Base-by-base conservation (phyloP, 2,113 vertebrate species). In the Thunnus maccoyii region DNA sequence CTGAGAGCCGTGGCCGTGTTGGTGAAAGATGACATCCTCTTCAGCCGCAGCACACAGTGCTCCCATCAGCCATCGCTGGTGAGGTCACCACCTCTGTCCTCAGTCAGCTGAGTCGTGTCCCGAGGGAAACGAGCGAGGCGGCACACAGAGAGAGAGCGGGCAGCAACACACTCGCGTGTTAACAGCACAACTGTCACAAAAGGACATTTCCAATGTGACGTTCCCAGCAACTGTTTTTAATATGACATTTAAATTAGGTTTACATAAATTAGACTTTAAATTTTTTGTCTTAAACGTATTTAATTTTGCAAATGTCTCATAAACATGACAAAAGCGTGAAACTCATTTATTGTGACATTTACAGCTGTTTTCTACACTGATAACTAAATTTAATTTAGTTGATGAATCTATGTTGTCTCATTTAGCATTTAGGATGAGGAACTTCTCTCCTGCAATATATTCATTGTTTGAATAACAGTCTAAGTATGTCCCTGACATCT, bases 21-120 rank as follows among this genome's bases (percentile, higher is more conserved):
- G 91, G 93, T 98, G 70, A 99, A 99, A 83, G 97, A 99, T 71
- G 90, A 91, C 55, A 91, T 97, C 80, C 94, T 99, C 48, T 99
- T 96, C 92, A 97, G 95, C 71, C 89, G 83, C 4, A 91, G 15
- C 66, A 69, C 86, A 1, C 87, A 92, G 44, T 94, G 93, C 85
- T 90, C 90, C 47, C 76, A 73, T 58, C 88, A 91, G 76, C 82
- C 88, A 11, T 94, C 94, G 2, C 92, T 94, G 94, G 94, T 95
- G 80, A 93, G 91, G 10, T 32, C 61, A 15, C 68, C 20, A 9
- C 57, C 51, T 27, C 66, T 14, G 48, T 73, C 64, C 63, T 46
- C 60, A 15, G 5, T 62, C 5, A 15, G 12, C 51, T 1, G 1
- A 63, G 75, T 18, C 52, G 1, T 20, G n/a, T 57, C 44, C 64